Evolutionary conservation across 2,113 vertebrate species (phyloP).

Genomic region (Herpetotheres cachinnans): DNA sequence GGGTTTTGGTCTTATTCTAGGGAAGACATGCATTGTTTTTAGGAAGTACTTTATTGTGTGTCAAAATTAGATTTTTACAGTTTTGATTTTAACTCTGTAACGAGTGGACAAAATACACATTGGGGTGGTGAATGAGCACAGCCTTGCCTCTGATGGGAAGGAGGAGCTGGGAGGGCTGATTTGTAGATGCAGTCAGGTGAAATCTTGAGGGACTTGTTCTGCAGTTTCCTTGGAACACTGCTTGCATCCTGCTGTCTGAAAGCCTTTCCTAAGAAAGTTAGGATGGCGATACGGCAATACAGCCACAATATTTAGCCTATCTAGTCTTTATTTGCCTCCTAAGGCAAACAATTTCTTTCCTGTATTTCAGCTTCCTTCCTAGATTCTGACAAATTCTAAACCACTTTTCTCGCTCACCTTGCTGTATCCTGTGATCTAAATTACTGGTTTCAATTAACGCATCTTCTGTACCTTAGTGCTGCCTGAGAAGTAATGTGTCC

Average conservation of each 20-base stretch:
- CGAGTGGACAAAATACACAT: neutral
- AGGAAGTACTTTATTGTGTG: neutral
- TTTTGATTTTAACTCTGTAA: neutral
- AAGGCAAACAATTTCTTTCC: neutral
- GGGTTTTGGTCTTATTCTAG: neutral
- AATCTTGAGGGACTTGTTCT: neutral
- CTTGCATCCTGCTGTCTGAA: neutral
- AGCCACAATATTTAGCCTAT: neutral
- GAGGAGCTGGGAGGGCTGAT: neutral
- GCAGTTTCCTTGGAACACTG: neutral
- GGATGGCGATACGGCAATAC: neutral
- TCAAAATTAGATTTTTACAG: neutral
- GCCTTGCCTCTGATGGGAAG: neutral
- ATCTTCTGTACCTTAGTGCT: neutral
- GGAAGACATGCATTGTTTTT: neutral
- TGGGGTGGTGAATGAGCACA: neutral
- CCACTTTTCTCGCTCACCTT: neutral
- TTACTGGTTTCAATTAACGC: neutral
- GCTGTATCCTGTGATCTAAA: neutral
- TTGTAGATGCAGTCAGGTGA: neutral
- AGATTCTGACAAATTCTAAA: neutral
- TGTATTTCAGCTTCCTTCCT: constrained; percentile 4
- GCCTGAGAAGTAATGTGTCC: neutral
- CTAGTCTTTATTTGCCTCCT: constrained; percentile 1
- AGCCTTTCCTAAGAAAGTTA: neutral